Conservation (phyloP, 2,888 invertebrate species). For the Amiota communis region DNA sequence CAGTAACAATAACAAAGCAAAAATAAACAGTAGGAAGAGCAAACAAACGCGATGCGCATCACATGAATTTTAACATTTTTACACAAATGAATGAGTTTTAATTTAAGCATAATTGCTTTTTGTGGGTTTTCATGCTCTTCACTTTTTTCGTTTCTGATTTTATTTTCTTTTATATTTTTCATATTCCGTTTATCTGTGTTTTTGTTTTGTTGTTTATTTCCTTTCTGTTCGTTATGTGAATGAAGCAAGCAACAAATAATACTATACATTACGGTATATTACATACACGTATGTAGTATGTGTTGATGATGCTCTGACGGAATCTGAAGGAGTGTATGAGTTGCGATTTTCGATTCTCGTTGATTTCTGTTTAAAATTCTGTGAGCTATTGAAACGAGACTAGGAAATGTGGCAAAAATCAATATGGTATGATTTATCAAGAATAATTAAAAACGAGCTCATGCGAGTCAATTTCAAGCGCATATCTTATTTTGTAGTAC, state of each 20-base stretch:
- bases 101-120: slow-evolving; percentile 67
- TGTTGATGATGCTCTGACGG: too few species aligned
- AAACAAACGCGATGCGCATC: slow-evolving; percentile 38
- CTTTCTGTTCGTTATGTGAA: background rate
- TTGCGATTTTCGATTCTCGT: slow-evolving; percentile 4
- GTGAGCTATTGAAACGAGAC: slow-evolving; percentile 16
- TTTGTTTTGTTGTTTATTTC: slow-evolving; percentile 26
- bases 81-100: slow-evolving; percentile 66
- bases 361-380: slow-evolving; percentile 31
- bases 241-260: background rate
- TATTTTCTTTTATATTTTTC: slow-evolving; percentile 29
- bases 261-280: too few species aligned
- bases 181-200: slow-evolving; percentile 27
- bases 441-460: slow-evolving; percentile 51
- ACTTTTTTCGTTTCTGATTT: background rate
- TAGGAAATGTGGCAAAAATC: slow-evolving; percentile 44
- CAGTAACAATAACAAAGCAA: background rate
- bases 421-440: slow-evolving; percentile 46
- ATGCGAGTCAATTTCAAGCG: slow-evolving; percentile 8
- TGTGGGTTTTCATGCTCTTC: slow-evolving; percentile 50
- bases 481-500: background rate
- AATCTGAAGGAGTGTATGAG: slow-evolving; percentile 8
- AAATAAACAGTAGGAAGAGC: background rate
- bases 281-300: too few species aligned
- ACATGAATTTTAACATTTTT: slow-evolving; percentile 58